These are phyloP conservation scores for Philonicus albiceps DNA, from an alignment of 2,888 invertebrate species.

Conservation along the genomic window DNA sequence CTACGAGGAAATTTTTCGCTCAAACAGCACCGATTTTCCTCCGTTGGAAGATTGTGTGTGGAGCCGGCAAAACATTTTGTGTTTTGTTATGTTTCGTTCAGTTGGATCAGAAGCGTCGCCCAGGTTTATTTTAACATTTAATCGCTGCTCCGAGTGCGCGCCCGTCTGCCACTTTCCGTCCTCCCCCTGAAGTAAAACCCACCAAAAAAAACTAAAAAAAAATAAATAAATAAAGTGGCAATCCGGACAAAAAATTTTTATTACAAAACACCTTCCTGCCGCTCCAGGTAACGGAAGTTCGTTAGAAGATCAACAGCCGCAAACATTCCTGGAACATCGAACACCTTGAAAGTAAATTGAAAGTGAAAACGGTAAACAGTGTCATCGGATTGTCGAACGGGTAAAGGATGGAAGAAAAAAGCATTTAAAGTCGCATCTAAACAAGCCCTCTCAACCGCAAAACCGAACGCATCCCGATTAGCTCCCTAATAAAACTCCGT, in stretches of 20 bases:
- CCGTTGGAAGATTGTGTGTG: not conserved
- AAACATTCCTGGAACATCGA: not conserved
- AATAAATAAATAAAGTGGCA: not conserved
- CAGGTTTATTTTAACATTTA: constrained; percentile 45
- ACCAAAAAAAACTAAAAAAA: too few relatives aligned
- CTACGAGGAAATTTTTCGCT: constrained; percentile 6
- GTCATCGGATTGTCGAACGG: not conserved
- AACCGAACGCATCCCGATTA: not conserved
- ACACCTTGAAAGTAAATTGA: not conserved
- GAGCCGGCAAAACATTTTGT: constrained; percentile 33
- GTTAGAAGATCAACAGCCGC: not conserved
- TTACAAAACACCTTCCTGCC: not conserved
- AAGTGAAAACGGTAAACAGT: not conserved
- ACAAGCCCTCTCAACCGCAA: not conserved
- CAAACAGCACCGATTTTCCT: constrained; percentile 20
- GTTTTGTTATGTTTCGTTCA: constrained; percentile 46
- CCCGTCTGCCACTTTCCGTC: not conserved
- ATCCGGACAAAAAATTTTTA: not conserved
- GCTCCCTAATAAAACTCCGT: not conserved
- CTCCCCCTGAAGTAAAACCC: not conserved
- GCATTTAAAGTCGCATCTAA: not conserved
- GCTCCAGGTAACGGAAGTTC: not conserved
- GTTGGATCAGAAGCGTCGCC: constrained; percentile 46
- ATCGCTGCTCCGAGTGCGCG: not conserved
- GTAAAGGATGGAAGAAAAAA: not conserved